Conservation (phyloP, 2,888 invertebrate genomes). For the Melinopterus prodromus region DNA sequence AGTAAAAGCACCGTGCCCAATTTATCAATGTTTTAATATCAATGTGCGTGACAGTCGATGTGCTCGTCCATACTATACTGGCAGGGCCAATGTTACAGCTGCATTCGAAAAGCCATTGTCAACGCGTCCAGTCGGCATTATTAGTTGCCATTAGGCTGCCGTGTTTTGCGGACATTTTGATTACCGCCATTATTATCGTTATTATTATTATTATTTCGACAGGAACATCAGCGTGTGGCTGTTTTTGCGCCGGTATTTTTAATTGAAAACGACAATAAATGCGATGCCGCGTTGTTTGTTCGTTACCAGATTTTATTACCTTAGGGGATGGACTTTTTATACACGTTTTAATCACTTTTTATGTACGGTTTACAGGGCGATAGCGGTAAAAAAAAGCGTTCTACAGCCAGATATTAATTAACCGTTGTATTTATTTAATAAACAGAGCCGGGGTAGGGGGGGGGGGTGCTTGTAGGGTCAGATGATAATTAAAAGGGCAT, state of each 20-base stretch:
- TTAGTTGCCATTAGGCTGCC: neutral
- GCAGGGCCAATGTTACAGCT: neutral
- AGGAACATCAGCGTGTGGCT: neutral
- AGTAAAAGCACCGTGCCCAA: neutral
- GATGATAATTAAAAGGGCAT: neutral
- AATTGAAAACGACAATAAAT: neutral
- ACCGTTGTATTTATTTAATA: neutral
- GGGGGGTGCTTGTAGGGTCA: neutral
- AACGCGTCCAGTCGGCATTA: neutral
- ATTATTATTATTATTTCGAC: slow-evolving; percentile 4
- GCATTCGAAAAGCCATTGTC: slow-evolving; percentile 4
- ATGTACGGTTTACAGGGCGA: neutral
- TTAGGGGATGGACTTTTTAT: neutral
- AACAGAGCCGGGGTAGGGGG: neutral
- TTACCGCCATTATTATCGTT: neutral
- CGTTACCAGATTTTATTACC: neutral
- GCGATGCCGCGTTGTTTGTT: neutral
- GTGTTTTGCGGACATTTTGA: neutral
- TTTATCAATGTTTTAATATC: slow-evolving; percentile 4
- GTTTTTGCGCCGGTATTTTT: neutral
- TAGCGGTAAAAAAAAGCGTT: neutral
- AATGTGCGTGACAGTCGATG: neutral
- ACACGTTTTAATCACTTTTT: neutral
- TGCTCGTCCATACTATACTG: neutral
- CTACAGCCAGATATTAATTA: neutral